Conservation (phyloP, 2,888 invertebrate species). For the Leucophenga montana region DNA sequence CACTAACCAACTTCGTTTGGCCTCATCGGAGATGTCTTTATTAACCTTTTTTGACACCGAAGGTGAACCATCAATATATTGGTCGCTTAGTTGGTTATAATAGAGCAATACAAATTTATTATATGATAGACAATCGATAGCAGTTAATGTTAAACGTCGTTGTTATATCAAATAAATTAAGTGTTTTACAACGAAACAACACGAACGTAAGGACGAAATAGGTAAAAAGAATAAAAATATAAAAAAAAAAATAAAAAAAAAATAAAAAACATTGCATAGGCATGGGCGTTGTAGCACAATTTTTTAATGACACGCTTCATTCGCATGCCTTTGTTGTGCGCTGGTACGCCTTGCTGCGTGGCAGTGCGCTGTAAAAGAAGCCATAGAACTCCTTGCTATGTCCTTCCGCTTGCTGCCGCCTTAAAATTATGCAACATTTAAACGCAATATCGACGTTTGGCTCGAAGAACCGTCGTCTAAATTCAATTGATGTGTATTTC, state of each 20-base stretch:
- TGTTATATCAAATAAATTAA: too few species aligned
- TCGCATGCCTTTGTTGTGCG: background rate
- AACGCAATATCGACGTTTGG: constrained; percentile 23
- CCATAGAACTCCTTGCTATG: too few species aligned
- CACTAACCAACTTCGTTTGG: background rate
- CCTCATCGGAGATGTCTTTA: background rate
- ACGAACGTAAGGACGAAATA: background rate
- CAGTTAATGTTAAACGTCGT: background rate
- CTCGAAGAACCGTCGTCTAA: background rate
- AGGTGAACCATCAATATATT: too few species aligned
- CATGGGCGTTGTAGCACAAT: too few species aligned
- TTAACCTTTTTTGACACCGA: constrained; percentile 6
- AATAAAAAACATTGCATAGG: constrained; percentile 4
- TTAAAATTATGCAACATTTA: constrained; percentile 21
- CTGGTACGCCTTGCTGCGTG: background rate
- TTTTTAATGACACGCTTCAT: too few species aligned
- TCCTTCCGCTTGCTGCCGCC: background rate
- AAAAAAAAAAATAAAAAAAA: background rate
- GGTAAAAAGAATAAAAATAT: background rate
- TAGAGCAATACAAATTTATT: constrained; percentile 1
- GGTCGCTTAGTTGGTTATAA: background rate
- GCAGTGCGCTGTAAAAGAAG: background rate
- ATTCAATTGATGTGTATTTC: too few species aligned
- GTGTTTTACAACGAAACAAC: too few species aligned
- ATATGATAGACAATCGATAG: background rate